Conservation (phyloP, 2,113 vertebrate genomes). For the Gymnogyps californianus region DNA sequence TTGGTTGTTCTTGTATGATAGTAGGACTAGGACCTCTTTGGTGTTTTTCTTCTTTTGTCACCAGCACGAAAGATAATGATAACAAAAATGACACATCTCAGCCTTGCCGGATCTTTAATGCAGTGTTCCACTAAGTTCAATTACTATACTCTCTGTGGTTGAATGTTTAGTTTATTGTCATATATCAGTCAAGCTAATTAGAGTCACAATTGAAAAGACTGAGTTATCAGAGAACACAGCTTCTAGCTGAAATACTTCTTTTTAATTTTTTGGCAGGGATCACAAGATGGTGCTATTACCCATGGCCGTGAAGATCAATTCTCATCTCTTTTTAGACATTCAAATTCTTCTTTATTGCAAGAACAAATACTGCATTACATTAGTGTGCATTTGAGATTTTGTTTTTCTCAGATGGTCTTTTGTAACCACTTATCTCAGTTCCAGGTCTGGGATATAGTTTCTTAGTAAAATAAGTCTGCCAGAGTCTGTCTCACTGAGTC, state of each 20-base stretch:
- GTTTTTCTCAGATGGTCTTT: neutral
- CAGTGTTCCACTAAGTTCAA: neutral
- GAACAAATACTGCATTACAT: neutral
- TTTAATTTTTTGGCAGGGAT: neutral
- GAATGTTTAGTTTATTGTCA: neutral
- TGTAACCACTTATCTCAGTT: neutral
- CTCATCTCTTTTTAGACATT: neutral
- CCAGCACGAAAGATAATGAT: neutral
- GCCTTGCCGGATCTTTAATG: neutral
- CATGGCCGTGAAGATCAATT: neutral
- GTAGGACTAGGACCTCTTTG: neutral
- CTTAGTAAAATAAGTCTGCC: neutral
- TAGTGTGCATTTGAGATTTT: neutral
- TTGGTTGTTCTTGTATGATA: neutral
- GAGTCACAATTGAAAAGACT: slow-evolving; percentile 8
- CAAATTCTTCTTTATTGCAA: neutral
- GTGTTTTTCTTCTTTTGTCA: neutral
- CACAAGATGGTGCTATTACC: slow-evolving; percentile 6
- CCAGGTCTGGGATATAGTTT: neutral
- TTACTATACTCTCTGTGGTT: neutral
- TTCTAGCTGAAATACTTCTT: neutral
- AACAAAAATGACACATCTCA: neutral
- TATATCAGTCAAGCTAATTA: neutral
- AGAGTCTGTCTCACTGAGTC: neutral
- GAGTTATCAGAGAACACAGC: neutral